Evolutionary conservation across 1,140 invertebrate genomes (phyloP), one percentile per base, ranked within the genome.

Genomic region (Ganaspis sp.): DNA sequence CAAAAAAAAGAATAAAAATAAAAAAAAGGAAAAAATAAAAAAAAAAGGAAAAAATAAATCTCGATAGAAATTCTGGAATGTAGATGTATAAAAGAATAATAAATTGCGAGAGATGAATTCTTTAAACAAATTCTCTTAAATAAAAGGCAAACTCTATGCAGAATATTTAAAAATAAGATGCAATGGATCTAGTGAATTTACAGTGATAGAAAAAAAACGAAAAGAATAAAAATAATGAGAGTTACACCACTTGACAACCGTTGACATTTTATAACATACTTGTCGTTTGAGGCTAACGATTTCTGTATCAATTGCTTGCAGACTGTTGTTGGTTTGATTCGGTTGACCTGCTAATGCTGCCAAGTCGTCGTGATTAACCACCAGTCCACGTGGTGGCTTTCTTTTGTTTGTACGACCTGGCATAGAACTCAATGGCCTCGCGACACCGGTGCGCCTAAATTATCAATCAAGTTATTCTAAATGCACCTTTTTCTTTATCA

Each of bases 291-390:
- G 93, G 83, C 97, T 95, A 89, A 97, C 94, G 88, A 99, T 95
- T 93, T 99, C 97, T 85, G 96, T 94, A 90, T 99, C 98, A 93
- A 98, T 95, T 81, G 95, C 94, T 92, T 96, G 95, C 77, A 99
- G 93, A 89, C 98, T 95, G 83, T 96, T 94, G 84, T 96, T 96
- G 84, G 95, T 94, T 90, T 96, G 95, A 86, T 93, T 94, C 80
- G 93, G 91, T 79, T 93, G 92, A 76, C 92, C 92, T 40, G 97
- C 97, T 92, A 99, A 94, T 69, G 96, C 94, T 74, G 96, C 94
- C 84, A 99, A 93, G 93, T 99, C 98, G 90, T 99, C 98, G 90
- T 98, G 96, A 93, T 98, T 98, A 88, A 99, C 96, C 92, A 98
- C 97, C 95, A 99, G 98, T 90, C 98, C 98, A 80, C 96, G 94